Evolutionary conservation across 2,797 vertebrate genomes (phyloP).

Genomic region (Caiman crocodilus): DNA sequence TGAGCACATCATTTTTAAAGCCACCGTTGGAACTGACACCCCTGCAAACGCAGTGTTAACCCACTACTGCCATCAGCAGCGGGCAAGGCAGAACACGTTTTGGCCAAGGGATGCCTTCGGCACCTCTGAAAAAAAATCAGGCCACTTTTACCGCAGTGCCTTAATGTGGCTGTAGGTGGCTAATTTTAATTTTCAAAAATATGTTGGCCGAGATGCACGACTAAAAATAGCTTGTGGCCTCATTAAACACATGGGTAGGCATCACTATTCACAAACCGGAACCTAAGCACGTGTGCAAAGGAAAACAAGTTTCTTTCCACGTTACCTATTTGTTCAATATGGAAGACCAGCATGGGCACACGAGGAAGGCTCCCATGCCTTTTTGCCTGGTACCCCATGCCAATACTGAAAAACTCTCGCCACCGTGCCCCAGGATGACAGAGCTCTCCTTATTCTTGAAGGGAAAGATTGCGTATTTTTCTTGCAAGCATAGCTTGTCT

Average conservation of each 20-base stretch:
- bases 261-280: background rate
- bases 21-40: background rate
- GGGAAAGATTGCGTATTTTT: background rate
- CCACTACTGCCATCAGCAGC: background rate
- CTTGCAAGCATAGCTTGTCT: background rate
- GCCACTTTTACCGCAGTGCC: background rate
- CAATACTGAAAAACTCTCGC: background rate
- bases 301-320: background rate
- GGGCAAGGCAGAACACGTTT: background rate
- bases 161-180: background rate
- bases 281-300: background rate
- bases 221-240: background rate
- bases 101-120: background rate
- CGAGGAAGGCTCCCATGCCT: background rate
- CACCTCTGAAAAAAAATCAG: background rate
- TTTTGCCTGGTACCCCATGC: background rate
- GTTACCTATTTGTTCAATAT: background rate
- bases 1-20: background rate
- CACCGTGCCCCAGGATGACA: fast-evolving
- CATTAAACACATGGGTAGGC: background rate
- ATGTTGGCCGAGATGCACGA: background rate
- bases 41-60: background rate
- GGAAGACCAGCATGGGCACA: background rate
- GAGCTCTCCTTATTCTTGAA: background rate
- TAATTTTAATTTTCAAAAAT: background rate